A percentile compares a stretch with the other conserved stretches of the same genome.
phyloP scores from a whole-genome alignment of 2,113 vertebrate species.

The Tympanuchus pallidicinctus region DNA sequence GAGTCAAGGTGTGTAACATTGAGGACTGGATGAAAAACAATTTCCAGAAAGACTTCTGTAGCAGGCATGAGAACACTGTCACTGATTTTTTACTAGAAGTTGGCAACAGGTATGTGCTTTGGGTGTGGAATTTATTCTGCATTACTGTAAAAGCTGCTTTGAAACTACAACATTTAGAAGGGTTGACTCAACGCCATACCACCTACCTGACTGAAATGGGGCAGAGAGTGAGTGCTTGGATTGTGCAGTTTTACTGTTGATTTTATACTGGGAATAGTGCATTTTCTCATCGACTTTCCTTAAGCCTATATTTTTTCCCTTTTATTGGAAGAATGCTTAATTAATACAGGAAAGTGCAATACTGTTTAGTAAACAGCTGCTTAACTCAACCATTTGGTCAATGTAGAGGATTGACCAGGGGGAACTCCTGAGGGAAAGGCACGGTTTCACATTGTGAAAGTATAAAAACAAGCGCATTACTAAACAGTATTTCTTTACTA shows the following conservation, averaged over 20 bases:
- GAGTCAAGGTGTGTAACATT: slow-evolving; percentile 91
- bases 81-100: slow-evolving; percentile 85
- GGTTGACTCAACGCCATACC: neutral
- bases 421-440: neutral
- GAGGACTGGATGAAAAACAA: slow-evolving; percentile 92
- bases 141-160: neutral
- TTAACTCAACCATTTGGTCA: neutral
- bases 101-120: slow-evolving; percentile 84
- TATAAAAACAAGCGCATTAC: neutral
- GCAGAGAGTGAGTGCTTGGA: neutral
- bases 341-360: neutral
- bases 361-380: neutral
- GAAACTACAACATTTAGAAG: neutral
- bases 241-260: neutral
- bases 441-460: neutral
- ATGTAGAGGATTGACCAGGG: neutral
- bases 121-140: neutral
- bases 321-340: neutral
- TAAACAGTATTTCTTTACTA: neutral
- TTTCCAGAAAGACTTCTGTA: slow-evolving; percentile 91
- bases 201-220: neutral
- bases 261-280: neutral
- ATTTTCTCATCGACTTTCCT: neutral
- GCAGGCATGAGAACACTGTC: slow-evolving; percentile 85
- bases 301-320: neutral